Evolutionary conservation across 2,113 vertebrate species (phyloP).

Genomic region (Silurus asotus): DNA sequence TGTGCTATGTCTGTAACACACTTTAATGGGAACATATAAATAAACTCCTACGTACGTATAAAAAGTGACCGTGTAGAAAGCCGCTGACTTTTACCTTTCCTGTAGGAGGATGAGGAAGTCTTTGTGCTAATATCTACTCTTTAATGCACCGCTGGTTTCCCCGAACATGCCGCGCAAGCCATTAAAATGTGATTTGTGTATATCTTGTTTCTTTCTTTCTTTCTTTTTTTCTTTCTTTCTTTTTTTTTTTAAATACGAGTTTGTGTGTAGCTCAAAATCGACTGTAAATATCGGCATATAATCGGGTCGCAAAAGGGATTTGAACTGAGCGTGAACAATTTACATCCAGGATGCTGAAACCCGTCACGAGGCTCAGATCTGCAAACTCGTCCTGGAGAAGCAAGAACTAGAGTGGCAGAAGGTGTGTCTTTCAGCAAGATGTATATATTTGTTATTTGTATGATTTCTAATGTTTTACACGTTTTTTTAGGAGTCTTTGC

Average conservation of each 20-base stretch:
- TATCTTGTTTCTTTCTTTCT: slow-evolving; percentile 16
- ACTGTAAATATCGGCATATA: not conserved
- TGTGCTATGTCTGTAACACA: slow-evolving; percentile 65
- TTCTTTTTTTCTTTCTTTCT: too few relatives aligned
- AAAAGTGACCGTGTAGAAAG: slow-evolving; percentile 72
- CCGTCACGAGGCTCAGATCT: slow-evolving; percentile 84
- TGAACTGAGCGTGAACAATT: slow-evolving; percentile 15
- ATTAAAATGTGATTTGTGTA: slow-evolving; percentile 46
- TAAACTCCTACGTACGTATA: slow-evolving; percentile 75
- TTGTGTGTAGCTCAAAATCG: not conserved
- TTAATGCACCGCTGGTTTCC: slow-evolving; percentile 62
- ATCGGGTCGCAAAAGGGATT: not conserved
- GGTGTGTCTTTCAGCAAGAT: slow-evolving; percentile 66
- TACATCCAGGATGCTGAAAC: slow-evolving; percentile 79
- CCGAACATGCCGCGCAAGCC: slow-evolving; percentile 40
- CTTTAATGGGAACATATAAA: slow-evolving; percentile 77
- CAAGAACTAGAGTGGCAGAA: slow-evolving; percentile 93
- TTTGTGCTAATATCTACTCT: slow-evolving; percentile 73
- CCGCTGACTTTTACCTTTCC: slow-evolving; percentile 76
- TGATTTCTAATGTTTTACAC: not conserved
- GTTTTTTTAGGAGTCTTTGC: slow-evolving; percentile 74
- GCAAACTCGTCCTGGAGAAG: slow-evolving; percentile 84
- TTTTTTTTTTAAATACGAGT: not conserved
- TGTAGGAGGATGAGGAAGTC: slow-evolving; percentile 75
- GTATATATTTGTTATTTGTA: not conserved